Percentiles rank a stretch among this genome's conserved stretches.
Conservation (phyloP, 2,888 invertebrate genomes). For the Ptilodon capucinus region DNA sequence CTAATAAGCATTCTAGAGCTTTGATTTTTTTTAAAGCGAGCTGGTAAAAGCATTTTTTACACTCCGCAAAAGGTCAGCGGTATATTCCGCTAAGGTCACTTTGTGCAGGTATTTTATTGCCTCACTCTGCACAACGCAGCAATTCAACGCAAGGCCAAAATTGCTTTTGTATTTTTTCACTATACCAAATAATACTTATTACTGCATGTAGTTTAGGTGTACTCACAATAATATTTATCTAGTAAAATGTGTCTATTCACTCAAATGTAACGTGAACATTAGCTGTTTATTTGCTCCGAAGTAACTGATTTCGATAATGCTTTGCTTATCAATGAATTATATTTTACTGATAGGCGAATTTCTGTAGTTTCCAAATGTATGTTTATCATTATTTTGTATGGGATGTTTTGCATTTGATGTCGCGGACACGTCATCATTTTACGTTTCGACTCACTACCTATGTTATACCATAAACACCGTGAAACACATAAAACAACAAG, state of each 20-base stretch:
- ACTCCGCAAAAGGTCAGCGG: slow-evolving; percentile 61
- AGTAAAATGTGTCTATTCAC: slow-evolving; percentile 16
- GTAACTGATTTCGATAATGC: too few species aligned
- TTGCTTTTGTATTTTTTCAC: slow-evolving; percentile 62
- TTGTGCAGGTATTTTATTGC: slow-evolving; percentile 73
- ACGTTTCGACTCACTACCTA: too few species aligned
- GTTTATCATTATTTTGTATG: neutral
- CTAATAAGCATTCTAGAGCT: slow-evolving; percentile 1
- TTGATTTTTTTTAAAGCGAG: slow-evolving; percentile 44
- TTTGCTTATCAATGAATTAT: too few species aligned
- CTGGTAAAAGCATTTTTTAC: slow-evolving; percentile 64
- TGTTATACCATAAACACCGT: neutral
- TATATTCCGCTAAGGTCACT: slow-evolving; percentile 74
- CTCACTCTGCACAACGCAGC: slow-evolving; percentile 64
- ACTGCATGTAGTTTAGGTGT: slow-evolving; percentile 35
- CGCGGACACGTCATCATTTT: neutral
- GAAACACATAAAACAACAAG: neutral
- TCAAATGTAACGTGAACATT: slow-evolving; percentile 18
- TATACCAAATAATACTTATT: slow-evolving; percentile 49
- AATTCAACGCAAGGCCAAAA: slow-evolving; percentile 73
- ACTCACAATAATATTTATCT: slow-evolving; percentile 25
- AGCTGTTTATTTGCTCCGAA: neutral
- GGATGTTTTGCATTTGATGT: too few species aligned
- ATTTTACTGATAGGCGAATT: neutral
- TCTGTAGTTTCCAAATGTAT: neutral